Evolutionary conservation across 1,140 invertebrate species (phyloP), one percentile per base, ranked within the genome.

Genomic region (Ceratina australensis): DNA sequence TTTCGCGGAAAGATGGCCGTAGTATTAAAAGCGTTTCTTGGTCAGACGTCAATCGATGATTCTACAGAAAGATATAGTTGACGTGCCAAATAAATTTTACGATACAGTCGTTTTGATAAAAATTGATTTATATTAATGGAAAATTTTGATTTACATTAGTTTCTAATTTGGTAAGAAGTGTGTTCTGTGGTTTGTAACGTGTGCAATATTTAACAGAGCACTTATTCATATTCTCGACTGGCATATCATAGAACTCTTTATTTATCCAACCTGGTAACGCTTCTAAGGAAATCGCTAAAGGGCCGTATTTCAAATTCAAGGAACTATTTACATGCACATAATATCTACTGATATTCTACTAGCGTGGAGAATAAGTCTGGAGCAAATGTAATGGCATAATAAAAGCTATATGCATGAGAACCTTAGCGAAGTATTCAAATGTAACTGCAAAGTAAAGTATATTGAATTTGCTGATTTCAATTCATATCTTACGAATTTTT

Each of bases 21-120:
- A 85, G 81, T 74, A 72, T 79, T 85, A 85, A 83, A 85, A 68
- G 79, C 82, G 72, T 85, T 77, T 28, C 68, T 69, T 66, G 76
- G 72, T 81, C 79, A 78, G 65, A 69, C 74, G 47, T 72, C 67
- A 24, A 47, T 57, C 33, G 60, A 50, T 26, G 63, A 49, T 75
- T 77, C 61, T 71, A 77, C 54, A 67, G 74, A 10, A 33, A 52
- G 49, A 52, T 50, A 18, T 42, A 20, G 0, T 5, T 42, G 20
- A 16, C 0, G 20, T 16, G 10, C 18, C 20, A 22, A 8, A 7
- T 16, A 22, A 26, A 18, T 33, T 26, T 15, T 10, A 42, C 33
- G 33, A 42, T 42, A 42, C n/a, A n/a, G n/a, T n/a, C n/a, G n/a
- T n/a, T n/a, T n/a, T n/a, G n/a, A n/a, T n/a, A n/a, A n/a, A n/a